These are phyloP conservation scores for Tympanuchus pallidicinctus DNA, from an alignment of 2,113 vertebrate species.

Conservation along the genomic window DNA sequence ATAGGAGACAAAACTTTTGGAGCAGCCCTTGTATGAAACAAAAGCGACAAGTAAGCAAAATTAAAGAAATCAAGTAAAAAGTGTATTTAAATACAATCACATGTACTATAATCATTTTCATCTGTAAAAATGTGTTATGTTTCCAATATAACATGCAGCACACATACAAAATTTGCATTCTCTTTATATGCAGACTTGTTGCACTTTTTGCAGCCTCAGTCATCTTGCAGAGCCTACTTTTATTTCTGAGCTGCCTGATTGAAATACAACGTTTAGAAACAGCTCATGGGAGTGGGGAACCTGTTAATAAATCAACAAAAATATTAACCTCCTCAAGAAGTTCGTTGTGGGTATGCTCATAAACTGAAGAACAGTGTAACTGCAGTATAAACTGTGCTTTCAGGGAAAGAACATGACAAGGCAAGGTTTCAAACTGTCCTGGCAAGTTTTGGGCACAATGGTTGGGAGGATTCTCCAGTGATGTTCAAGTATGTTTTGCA, in stretches of 20 bases:
- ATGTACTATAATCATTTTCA: constrained; percentile 31
- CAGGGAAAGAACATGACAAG: background rate
- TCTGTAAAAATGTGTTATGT: constrained; percentile 24
- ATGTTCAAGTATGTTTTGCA: background rate
- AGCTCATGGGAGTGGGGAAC: background rate
- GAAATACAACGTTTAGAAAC: background rate
- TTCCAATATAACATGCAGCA: constrained; percentile 56
- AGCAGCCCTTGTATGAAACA: background rate
- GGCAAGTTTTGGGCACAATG: background rate
- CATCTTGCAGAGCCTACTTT: background rate
- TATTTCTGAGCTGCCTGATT: background rate
- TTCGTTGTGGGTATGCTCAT: background rate
- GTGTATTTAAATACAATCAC: constrained; percentile 6
- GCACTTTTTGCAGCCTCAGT: background rate
- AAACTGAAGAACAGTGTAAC: background rate
- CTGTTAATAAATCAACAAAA: constrained; percentile 25
- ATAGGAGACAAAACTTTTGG: no score
- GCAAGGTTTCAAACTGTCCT: background rate
- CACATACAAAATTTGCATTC: constrained; percentile 27
- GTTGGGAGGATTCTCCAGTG: background rate
- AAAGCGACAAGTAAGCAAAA: constrained; percentile 29
- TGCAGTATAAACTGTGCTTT: background rate
- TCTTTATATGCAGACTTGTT: constrained; percentile 31
- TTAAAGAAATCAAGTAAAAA: constrained; percentile 6
- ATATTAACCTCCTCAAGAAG: constrained; percentile 21